A percentile compares a stretch with the other conserved stretches of the same genome.
These are phyloP conservation scores for Clarias batrachus DNA, from an alignment of 2,113 vertebrate genomes.

Conservation along the genomic window DNA sequence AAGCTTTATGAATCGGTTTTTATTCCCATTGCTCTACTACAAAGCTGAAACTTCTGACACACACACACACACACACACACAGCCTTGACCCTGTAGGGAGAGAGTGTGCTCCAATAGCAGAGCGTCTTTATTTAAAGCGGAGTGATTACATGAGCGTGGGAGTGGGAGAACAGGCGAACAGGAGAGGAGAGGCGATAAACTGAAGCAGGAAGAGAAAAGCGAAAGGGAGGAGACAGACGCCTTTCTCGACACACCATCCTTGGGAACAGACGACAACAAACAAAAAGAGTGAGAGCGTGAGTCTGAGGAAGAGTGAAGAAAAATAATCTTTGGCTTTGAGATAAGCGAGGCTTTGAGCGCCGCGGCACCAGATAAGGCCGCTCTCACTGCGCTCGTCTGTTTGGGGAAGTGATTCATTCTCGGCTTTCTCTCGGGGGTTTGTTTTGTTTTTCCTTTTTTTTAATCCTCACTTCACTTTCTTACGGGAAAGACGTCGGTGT, in stretches of 20 bases:
- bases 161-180: slow-evolving; percentile 17
- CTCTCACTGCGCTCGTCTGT: slow-evolving; percentile 23
- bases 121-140: background rate
- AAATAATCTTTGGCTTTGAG: slow-evolving; percentile 23
- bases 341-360: slow-evolving; percentile 37
- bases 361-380: slow-evolving; percentile 20
- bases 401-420: slow-evolving; percentile 24
- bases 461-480: slow-evolving; percentile 10
- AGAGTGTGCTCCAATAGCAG: background rate
- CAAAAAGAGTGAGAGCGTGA: slow-evolving; percentile 18
- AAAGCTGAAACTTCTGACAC: background rate
- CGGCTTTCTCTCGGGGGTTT: slow-evolving; percentile 18
- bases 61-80: background rate
- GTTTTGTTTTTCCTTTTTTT: background rate
- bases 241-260: slow-evolving; percentile 27
- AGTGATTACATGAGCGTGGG: slow-evolving; percentile 20
- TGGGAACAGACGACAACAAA: slow-evolving; percentile 40
- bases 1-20: background rate
- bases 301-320: slow-evolving; percentile 22
- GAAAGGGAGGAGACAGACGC: slow-evolving; percentile 27
- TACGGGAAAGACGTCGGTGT: slow-evolving; percentile 15
- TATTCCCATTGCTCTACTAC: background rate
- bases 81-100: slow-evolving; percentile 14
- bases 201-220: slow-evolving; percentile 17
- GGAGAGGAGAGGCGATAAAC: slow-evolving; percentile 14